Evolutionary conservation across 2,888 invertebrate genomes (phyloP), one percentile per base, ranked within the genome.

Genomic region (Dynastes grantii): DNA sequence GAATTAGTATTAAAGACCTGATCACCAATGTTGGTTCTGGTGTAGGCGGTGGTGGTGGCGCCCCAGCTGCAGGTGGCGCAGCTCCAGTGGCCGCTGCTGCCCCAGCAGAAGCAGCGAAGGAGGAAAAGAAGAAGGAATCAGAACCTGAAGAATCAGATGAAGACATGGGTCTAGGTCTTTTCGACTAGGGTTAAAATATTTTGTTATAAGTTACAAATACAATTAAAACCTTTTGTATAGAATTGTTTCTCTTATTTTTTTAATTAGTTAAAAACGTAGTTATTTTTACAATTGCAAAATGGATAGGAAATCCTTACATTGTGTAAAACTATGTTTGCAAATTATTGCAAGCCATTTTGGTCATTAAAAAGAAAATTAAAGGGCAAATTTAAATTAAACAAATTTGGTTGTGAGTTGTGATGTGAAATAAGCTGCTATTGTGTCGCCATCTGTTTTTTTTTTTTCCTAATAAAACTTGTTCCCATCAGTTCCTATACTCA

Each of bases 11-110:
- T 77, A 97, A 96, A 86, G 96, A 97, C 81, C 91, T 98, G 87
- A 96, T 98, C 89, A 96, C 97, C 82, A 97, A 95, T 90, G 95
- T 98, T 86, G 97, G 98, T 27, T 95, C 97, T 71, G 96, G 97
- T 82, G 97, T 95, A 79, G 98, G 97, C 80, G 93, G 95, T 80
- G 94, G 95, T 80, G 94, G 91, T 79, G 94, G 92, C 82, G 93
- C 91, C 27, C 75, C 76, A 51, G 92, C 92, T 63, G 92, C 93
- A 37, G 92, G 93, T 22, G 92, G 92, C 51, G 92, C 93, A 29
- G 91, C 93, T 49, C 91, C 94, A 51, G 92, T 94, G 3, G 93
- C 93, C 0, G 92, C 94, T 6, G 92, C 92, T 78, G 90, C 90
- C 13, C 91, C 91, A 2, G 89, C 90, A 45, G 90, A 90, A 67